phyloP scores from a whole-genome alignment of 2,888 invertebrate species.

The Sialis fuliginosa region DNA sequence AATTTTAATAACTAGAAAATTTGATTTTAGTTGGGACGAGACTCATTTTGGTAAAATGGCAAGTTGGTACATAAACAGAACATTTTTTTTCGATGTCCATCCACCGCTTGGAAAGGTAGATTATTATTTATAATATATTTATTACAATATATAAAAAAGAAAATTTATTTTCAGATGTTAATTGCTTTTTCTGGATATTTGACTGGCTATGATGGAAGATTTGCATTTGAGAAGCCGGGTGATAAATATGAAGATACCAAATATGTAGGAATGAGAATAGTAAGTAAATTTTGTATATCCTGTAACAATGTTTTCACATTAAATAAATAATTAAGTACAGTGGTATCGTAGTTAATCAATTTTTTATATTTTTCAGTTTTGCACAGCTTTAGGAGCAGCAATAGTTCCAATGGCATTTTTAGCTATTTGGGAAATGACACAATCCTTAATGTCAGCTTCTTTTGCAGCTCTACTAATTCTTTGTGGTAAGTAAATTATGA shows the following conservation, averaged over 20 bases:
- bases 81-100: conserved; percentile 97
- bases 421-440: conserved; percentile 77
- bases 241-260: conserved; percentile 79
- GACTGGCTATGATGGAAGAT: conserved; percentile 86
- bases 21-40: conserved; percentile 75
- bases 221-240: conserved; percentile 89
- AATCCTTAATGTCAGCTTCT: conserved; percentile 59
- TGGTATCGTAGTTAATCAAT: too few relatives aligned
- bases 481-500: conserved; percentile 48
- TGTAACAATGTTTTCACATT: too few relatives aligned
- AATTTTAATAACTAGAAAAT: conserved; percentile 7
- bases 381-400: conserved; percentile 69
- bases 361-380: conserved; percentile 62
- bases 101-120: conserved; percentile 87
- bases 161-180: conserved; percentile 58
- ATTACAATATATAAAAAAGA: conserved; percentile 7
- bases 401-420: conserved; percentile 76
- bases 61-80: conserved; percentile 93
- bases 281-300: conserved; percentile 33
- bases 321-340: too few relatives aligned
- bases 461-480: conserved; percentile 66
- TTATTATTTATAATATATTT: conserved; percentile 3
- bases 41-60: conserved; percentile 99
- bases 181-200: conserved; percentile 82
- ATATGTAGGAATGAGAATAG: conserved; percentile 87